Base-by-base conservation (phyloP, 2,888 invertebrate species). In the Trachelus iudaicus region DNA sequence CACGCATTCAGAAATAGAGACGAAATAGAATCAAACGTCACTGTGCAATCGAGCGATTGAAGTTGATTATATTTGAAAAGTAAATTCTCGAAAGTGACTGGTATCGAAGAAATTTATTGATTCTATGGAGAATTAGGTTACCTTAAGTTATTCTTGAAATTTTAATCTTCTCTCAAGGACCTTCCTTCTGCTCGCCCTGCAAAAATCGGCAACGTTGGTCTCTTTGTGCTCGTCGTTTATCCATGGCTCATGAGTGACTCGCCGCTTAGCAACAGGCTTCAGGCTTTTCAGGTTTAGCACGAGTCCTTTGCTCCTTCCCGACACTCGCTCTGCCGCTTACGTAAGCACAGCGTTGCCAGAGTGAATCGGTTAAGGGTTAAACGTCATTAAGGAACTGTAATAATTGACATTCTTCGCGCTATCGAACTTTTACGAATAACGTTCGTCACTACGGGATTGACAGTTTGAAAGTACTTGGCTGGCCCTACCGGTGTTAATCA, bases 231-330 rank as follows among this genome's bases (percentile, higher is more conserved):
- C 31, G 71, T 71, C 31, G 15, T n/a, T 31, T 71, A 71, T 71
- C 6, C 31, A 4, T 71, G 71, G 31, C 31, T 13, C 31, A 31
- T 34, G 71, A 71, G 71, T 71, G 71, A 71, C 71, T 34, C 71
- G 33, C 71, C 71, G 71, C 71, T 71, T 71, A 71, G 71, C 71
- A 71, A 71, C 71, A 71, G 71, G 71, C 71, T 71, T 71, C 31
- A 71, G 71, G 71, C 71, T 71, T 71, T 71, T 71, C 71, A 71
- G 71, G 71, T 71, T 71, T 33, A 71, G 71, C 71, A 33, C 71
- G 71, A 34, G 71, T 71, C 71, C 31, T 71, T 71, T 71, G 71
- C 71, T 71, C 71, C 71, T 71, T 71, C 71, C n/a, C 71, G 71
- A 71, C 34, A 71, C 71, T 71, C 71, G 31, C 4, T 71, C 71